A percentile compares a stretch with the other conserved stretches of the same genome.
Conservation (phyloP, 2,888 invertebrate species). For the Girardia tigrina region DNA sequence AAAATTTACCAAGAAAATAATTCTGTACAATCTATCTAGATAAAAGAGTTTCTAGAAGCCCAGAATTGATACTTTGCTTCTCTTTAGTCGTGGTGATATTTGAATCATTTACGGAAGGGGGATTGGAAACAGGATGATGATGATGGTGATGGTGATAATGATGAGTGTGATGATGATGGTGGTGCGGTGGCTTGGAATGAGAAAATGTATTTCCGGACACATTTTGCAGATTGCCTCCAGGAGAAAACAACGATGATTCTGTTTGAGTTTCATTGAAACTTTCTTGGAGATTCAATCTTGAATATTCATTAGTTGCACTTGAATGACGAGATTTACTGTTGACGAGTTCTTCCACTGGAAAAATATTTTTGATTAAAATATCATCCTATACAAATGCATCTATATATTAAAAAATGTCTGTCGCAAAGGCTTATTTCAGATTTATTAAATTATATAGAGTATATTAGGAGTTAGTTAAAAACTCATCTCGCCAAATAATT, state of each 20-base stretch:
- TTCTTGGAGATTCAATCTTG: background rate
- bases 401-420: too few species aligned
- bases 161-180: background rate
- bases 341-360: background rate
- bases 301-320: background rate
- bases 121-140: background rate
- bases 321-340: background rate
- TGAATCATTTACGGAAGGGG: background rate
- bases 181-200: background rate
- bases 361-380: background rate
- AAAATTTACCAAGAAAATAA: too few species aligned
- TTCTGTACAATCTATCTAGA: background rate
- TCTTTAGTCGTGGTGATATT: background rate
- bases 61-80: background rate
- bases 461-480: too few species aligned
- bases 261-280: background rate
- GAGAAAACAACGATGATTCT: background rate
- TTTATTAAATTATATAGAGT: too few species aligned
- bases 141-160: background rate
- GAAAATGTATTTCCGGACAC: background rate
- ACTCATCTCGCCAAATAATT: too few species aligned
- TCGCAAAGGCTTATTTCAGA: too few species aligned
- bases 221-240: background rate
- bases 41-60: background rate
- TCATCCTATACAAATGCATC: too few species aligned